A percentile compares a stretch with the other conserved stretches of the same genome.
These are phyloP conservation scores for Brenthis hecate DNA, from an alignment of 2,888 invertebrate genomes.

Conservation along the genomic window DNA sequence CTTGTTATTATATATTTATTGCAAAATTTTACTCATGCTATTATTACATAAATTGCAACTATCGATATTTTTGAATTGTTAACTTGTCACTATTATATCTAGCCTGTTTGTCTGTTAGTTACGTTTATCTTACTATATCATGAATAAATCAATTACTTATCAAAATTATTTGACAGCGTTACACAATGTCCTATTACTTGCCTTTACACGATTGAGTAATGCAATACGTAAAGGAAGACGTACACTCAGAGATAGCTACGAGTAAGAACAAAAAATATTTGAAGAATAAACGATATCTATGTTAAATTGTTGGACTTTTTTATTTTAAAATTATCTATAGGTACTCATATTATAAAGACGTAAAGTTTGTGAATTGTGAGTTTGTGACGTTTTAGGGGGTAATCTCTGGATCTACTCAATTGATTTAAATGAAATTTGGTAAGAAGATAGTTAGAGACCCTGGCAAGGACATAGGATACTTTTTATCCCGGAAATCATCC, in stretches of 20 bases:
- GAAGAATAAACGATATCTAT: too few relatives aligned
- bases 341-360: too few relatives aligned
- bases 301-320: too few relatives aligned
- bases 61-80: background rate
- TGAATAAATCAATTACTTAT: slow-evolving; percentile 46
- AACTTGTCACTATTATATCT: slow-evolving; percentile 33
- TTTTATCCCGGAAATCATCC: too few relatives aligned
- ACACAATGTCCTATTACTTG: slow-evolving; percentile 42
- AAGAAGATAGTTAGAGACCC: too few relatives aligned
- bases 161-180: slow-evolving; percentile 44
- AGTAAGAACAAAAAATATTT: too few relatives aligned
- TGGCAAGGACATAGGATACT: too few relatives aligned
- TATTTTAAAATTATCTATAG: too few relatives aligned
- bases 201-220: slow-evolving; percentile 45
- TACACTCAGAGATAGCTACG: slow-evolving; percentile 20
- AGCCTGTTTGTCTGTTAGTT: slow-evolving; percentile 23
- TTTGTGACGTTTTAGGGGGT: too few relatives aligned
- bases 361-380: too few relatives aligned
- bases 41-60: background rate
- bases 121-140: slow-evolving; percentile 39
- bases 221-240: slow-evolving; percentile 33
- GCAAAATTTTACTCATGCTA: background rate
- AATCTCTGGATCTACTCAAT: too few relatives aligned
- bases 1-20: slow-evolving; percentile 7
- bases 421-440: too few relatives aligned